Conservation (phyloP, 2,113 vertebrate species). For the Potamarius usumacintae region DNA sequence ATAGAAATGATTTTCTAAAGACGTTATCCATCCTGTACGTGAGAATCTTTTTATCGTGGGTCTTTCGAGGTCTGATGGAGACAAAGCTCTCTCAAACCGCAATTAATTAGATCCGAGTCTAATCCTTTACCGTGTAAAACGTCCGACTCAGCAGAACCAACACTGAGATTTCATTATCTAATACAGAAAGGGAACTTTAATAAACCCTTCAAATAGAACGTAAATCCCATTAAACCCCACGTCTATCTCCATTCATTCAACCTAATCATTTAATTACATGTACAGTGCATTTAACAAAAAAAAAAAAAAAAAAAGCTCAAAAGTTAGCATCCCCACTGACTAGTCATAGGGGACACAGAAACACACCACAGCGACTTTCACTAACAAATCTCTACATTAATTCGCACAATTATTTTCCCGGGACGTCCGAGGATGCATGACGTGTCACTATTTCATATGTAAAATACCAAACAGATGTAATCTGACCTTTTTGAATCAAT, state of each 20-base stretch:
- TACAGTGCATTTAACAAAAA: background rate
- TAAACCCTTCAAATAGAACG: conserved; percentile 1
- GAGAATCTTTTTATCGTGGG: conserved; percentile 37
- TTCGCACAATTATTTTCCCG: too few relatives aligned
- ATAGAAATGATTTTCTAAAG: conserved; percentile 13
- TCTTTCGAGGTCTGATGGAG: conserved; percentile 61
- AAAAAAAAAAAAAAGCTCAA: background rate
- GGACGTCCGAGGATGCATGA: too few relatives aligned
- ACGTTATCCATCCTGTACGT: background rate
- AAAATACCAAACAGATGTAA: too few relatives aligned
- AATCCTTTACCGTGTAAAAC: conserved; percentile 67
- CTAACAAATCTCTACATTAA: background rate
- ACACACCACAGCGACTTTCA: background rate
- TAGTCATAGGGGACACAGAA: background rate
- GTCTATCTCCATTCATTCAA: conserved; percentile 2
- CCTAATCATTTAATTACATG: conserved; percentile 31
- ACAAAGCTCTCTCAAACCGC: conserved; percentile 63
- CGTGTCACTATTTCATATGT: too few relatives aligned
- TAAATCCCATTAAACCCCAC: conserved; percentile 14
- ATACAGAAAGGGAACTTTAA: background rate
- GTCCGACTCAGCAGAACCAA: conserved; percentile 66
- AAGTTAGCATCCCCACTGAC: background rate
- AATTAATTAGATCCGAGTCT: conserved; percentile 74
- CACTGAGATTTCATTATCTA: conserved; percentile 63
- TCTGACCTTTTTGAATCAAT: too few relatives aligned